Percentiles rank a stretch among this genome's conserved stretches.
Conservation (phyloP, 1,140 invertebrate genomes). For the Drosophila littoralis region DNA sequence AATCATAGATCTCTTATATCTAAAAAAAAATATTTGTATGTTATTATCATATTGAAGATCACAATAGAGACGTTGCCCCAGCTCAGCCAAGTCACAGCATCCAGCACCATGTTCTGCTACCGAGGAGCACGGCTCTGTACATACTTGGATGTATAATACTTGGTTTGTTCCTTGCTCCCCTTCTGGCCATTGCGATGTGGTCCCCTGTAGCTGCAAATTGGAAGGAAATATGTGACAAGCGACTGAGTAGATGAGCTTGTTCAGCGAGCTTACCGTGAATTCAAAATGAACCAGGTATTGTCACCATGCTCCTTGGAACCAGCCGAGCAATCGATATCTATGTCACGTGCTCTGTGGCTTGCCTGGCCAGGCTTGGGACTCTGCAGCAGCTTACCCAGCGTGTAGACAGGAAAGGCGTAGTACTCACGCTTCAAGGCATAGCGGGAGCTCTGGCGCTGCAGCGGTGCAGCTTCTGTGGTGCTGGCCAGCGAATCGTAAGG, state of each 20-base stretch:
- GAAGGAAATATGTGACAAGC: no score
- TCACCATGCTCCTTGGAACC: slow-evolving; percentile 20
- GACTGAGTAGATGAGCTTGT: not conserved
- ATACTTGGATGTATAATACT: slow-evolving; percentile 73
- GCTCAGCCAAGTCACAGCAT: no score
- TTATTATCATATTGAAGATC: not conserved
- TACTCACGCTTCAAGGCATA: slow-evolving; percentile 64
- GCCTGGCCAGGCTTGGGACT: slow-evolving; percentile 7
- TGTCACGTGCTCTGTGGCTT: not conserved
- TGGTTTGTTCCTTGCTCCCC: slow-evolving; percentile 19
- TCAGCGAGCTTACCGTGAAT: slow-evolving; percentile 64
- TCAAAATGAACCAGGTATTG: slow-evolving; percentile 76
- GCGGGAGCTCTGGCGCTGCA: slow-evolving; percentile 59
- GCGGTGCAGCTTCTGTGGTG: slow-evolving; percentile 16
- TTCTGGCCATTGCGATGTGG: slow-evolving; percentile 22
- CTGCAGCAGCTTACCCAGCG: slow-evolving; percentile 67
- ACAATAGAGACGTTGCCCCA: not conserved
- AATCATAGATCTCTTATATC: no score
- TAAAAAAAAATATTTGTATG: no score
- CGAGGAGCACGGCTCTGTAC: slow-evolving; percentile 19
- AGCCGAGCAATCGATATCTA: slow-evolving; percentile 8
- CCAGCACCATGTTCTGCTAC: not conserved
- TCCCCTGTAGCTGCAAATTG: slow-evolving; percentile 64
- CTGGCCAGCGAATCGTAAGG: slow-evolving; percentile 23
- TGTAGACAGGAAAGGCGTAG: slow-evolving; percentile 74